Evolutionary conservation across 1,140 invertebrate genomes (phyloP).

Genomic region (Saccostrea echinata): DNA sequence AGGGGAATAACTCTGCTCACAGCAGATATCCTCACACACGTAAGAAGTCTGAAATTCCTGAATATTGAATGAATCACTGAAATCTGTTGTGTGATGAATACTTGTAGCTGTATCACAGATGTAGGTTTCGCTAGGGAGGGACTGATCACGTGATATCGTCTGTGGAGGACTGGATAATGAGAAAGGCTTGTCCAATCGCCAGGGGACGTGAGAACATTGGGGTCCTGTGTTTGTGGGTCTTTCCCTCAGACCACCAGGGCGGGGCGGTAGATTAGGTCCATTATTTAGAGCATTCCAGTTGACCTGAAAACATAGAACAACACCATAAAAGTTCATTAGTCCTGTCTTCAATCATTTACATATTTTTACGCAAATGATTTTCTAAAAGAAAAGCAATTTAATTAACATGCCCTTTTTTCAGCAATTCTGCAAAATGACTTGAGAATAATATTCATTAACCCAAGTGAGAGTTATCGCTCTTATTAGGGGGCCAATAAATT

Average conservation of each 20-base stretch:
- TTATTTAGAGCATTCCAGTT: background rate
- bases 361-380: no score
- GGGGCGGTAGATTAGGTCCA: background rate
- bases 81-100: no score
- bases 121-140: background rate
- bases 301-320: background rate
- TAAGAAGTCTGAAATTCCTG: background rate
- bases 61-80: background rate
- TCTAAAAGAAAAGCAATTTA: no score
- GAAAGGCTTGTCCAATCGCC: background rate
- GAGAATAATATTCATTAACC: no score
- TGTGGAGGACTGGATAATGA: background rate
- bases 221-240: background rate
- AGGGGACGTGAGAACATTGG: background rate
- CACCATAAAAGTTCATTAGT: no score
- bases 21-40: background rate
- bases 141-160: background rate
- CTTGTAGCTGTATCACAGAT: no score
- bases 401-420: no score
- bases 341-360: no score
- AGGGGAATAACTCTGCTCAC: background rate
- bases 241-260: background rate
- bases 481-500: no score
- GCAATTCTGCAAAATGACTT: no score
- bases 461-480: no score